Evolutionary conservation across 2,797 vertebrate genomes (phyloP), one percentile per base, ranked within the genome.

Genomic region (Anomalospiza imberbis): DNA sequence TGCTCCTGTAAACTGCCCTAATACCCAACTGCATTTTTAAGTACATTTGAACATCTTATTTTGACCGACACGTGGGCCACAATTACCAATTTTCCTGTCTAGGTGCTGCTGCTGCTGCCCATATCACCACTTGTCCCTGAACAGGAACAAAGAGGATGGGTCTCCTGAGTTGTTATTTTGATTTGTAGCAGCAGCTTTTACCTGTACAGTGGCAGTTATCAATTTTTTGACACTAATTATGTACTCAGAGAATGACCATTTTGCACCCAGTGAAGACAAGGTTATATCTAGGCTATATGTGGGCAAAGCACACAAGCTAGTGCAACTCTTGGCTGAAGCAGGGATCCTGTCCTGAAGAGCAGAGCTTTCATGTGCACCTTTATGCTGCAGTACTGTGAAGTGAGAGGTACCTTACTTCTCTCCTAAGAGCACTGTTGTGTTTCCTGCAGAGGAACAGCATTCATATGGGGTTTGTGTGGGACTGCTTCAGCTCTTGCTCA

Each of bases 251-350:
- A 53, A 55, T 7, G 22, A 55, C 32, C 8, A 34, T 31, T 80
- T 60, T 71, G 51, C 48, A 89, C 3, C 14, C 40, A 38, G 4
- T 1, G 2, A 62, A 63, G 60, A 65, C 47, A 36, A 17, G 24
- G 34, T 18, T n/a, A n/a, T n/a, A 3, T 1, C 1, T 1, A 62
- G 60, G 11, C 19, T 13, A 1, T 10, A 8, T 0, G 48, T 7
- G 62, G 60, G 44, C 44, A 62, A 70, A 62, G 16, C 44, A 51
- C 36, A 58, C 13, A 29, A 72, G 58, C 26, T 38, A 29, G 62
- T 32, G 26, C 29, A 45, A 15, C 3, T 21, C 58, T 24, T 45
- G 34, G 15, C 40, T 66, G 31, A 65, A 62, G 51, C 7, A n/a
- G 12, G n/a, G n/a, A 61, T 38, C 24, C 26, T 4, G 2, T 68